phyloP scores from a whole-genome alignment of 2,797 vertebrate genomes.

The Notolabrus celidotus region DNA sequence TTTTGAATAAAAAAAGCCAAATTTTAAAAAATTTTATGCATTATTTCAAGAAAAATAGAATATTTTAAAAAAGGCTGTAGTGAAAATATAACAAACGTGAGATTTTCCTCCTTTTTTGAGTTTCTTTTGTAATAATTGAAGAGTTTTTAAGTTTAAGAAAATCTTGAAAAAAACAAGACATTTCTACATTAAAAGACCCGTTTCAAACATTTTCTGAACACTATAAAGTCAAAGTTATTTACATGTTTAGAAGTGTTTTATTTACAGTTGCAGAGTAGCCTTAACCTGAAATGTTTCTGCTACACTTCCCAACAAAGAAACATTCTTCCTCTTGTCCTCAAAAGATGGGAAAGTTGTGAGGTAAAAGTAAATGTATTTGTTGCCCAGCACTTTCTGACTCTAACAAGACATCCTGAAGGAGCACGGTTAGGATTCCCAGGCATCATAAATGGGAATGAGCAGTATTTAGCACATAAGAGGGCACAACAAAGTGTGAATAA shows the following conservation, averaged over 20 bases:
- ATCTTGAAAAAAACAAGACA: too few relatives aligned
- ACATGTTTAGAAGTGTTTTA: background rate
- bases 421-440: constrained; percentile 13
- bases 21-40: too few relatives aligned
- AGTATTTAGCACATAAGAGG: constrained; percentile 74
- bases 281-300: background rate
- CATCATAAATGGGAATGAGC: constrained; percentile 59
- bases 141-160: too few relatives aligned
- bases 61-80: too few relatives aligned
- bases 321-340: constrained; percentile 1
- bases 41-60: too few relatives aligned
- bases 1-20: too few relatives aligned
- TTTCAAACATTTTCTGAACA: too few relatives aligned
- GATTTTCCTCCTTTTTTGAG: too few relatives aligned
- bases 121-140: too few relatives aligned
- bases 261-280: background rate
- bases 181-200: too few relatives aligned
- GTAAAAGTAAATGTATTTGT: constrained; percentile 19
- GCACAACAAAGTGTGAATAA: constrained; percentile 88
- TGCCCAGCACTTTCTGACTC: constrained; percentile 6
- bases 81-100: too few relatives aligned
- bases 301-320: background rate
- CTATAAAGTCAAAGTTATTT: background rate
- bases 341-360: constrained; percentile 12
- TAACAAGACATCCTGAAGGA: constrained; percentile 15